Base-by-base conservation (phyloP, 2,888 invertebrate genomes). In the Scaptodrosophila latifasciaeformis region DNA sequence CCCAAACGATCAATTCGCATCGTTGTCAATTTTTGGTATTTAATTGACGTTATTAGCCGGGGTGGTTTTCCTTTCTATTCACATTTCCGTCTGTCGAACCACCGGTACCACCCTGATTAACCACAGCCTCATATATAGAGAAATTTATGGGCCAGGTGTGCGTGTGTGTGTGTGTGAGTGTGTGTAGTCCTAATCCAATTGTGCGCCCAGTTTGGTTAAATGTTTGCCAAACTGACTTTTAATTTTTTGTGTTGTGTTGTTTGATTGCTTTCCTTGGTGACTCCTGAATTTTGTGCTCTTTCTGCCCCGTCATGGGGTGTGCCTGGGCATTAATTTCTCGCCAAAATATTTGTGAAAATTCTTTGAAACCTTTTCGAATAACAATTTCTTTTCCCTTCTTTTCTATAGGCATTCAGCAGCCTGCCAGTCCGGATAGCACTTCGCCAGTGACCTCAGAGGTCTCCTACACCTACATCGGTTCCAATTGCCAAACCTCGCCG, bases 361-460 rank as follows among this genome's bases (percentile, higher is more conserved):
- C 18, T 18, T 27, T 35, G 12, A 31, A 9, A 19, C n/a, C 30
- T 15, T 40, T 7, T 9, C 40, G 31, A 48, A 53, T 24, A 24
- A 27, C 12, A 19, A 9, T n/a, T 39, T 17, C 10, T 19, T 7
- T 48, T 1, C 15, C 4, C 13, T 29, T 18, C 9, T n/a, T 76
- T 87, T 50, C 80, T n/a, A n/a, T n/a, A 90, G 89, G 84, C 82
- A 68, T 83, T 31, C 88, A 92, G 29, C 93, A 93, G 81, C 91
- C 92, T 84, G 91, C 92, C 10, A 93, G 93, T 77, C 95, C 95
- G 0, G 95, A 95, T 83, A 95, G 94, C 75, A 95, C 95, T 9
- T 94, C 94, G 43, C 93, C 94, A 1, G 92, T 93, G n/a, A 90
- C 90, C 52, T 93, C 93, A 0, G 93, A 93, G 74, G 86, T 93